Conservation (phyloP, 2,888 invertebrate genomes). For the Drosophila borborema region DNA sequence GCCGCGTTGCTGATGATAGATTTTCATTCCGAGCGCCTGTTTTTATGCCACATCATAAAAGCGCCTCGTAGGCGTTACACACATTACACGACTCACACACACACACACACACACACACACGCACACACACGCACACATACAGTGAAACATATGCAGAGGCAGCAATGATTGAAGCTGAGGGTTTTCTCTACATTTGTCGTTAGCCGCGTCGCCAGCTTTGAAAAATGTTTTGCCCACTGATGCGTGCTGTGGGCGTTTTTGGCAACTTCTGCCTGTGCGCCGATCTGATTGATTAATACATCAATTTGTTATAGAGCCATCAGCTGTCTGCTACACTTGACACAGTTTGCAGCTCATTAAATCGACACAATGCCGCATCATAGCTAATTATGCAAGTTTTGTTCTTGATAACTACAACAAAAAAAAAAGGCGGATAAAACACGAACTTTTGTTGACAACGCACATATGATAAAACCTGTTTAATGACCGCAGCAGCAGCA, state of each 20-base stretch:
- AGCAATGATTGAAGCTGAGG: constrained; percentile 10
- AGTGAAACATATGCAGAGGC: constrained; percentile 36
- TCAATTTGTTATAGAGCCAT: constrained; percentile 80
- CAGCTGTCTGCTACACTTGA: constrained; percentile 67
- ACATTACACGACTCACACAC: constrained; percentile 50
- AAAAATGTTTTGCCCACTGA: constrained; percentile 49
- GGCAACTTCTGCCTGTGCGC: constrained; percentile 10
- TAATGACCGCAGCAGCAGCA: constrained; percentile 53
- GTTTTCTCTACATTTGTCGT: constrained; percentile 40
- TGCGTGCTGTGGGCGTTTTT: constrained; percentile 15
- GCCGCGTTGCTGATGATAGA: constrained; percentile 66
- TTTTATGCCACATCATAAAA: constrained; percentile 77
- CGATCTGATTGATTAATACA: constrained; percentile 79
- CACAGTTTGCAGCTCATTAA: constrained; percentile 79
- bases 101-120: constrained; percentile 6
- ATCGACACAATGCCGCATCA: constrained; percentile 76
- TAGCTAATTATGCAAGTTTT: constrained; percentile 78
- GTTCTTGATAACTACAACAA: neutral
- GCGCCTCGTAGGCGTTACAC: constrained; percentile 67
- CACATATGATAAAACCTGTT: constrained; percentile 65
- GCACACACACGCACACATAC: neutral
- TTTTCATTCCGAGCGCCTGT: constrained; percentile 67
- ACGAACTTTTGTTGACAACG: constrained; percentile 35
- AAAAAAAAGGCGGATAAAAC: neutral
- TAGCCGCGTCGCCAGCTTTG: constrained; percentile 52